phyloP scores from a whole-genome alignment of 2,113 vertebrate genomes.

The Zapus hudsonius region DNA sequence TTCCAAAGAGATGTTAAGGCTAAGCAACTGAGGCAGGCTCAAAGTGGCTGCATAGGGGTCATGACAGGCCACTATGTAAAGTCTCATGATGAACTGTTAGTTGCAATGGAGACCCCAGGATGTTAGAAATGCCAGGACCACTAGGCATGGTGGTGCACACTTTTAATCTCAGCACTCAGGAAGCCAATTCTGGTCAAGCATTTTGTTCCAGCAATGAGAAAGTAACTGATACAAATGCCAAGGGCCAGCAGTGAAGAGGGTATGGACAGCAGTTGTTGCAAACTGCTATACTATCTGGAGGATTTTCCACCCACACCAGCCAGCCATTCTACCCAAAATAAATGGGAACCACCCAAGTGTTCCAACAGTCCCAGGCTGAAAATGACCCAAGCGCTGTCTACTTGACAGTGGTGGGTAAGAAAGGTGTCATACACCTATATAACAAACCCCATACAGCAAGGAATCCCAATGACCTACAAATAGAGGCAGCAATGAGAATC shows the following conservation, averaged over 20 bases:
- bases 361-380: background rate
- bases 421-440: background rate
- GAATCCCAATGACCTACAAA: background rate
- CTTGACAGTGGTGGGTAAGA: background rate
- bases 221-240: too few species aligned
- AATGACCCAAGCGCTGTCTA: background rate
- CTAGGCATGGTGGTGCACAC: too few species aligned
- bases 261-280: background rate
- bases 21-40: too few species aligned
- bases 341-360: background rate
- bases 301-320: background rate
- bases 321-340: background rate
- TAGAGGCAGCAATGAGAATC: background rate
- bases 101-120: too few species aligned
- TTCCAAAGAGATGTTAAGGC: too few species aligned
- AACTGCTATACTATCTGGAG: background rate
- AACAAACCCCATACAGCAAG: background rate
- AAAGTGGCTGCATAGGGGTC: too few species aligned
- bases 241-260: background rate
- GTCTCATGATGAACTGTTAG: too few species aligned
- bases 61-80: too few species aligned
- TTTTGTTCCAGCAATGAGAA: too few species aligned
- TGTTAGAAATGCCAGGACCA: too few species aligned
- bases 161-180: too few species aligned
- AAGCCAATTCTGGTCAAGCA: too few species aligned